Percentiles rank a stretch among this genome's conserved stretches.
phyloP scores from a whole-genome alignment of 2,113 vertebrate species.

The Oncorhynchus gorbuscha region DNA sequence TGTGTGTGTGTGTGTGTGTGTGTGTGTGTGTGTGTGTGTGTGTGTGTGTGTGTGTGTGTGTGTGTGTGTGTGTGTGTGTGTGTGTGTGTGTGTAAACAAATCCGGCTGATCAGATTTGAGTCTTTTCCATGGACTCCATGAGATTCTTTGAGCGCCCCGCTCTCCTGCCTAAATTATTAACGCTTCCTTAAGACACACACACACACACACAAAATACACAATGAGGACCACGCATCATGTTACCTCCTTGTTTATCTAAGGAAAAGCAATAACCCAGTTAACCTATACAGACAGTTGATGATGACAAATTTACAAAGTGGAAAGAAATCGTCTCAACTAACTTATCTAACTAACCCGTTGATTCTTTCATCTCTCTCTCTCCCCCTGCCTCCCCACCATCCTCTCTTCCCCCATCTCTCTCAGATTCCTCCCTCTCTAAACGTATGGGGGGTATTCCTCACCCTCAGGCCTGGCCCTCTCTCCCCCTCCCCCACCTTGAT shows the following conservation, averaged over 20 bases:
- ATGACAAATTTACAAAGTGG: neutral
- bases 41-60: too few species aligned
- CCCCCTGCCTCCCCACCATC: conserved; percentile 2
- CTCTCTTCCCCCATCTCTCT: neutral
- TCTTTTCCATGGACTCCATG: conserved; percentile 67
- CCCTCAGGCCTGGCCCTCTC: too few species aligned
- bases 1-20: too few species aligned
- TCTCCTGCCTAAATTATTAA: conserved; percentile 63
- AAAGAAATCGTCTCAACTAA: neutral
- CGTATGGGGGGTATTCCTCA: conserved; percentile 31
- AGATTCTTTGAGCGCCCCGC: conserved; percentile 64
- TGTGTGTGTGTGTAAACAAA: conserved; percentile 54
- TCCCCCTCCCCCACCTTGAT: conserved; percentile 33
- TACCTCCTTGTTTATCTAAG: conserved; percentile 45
- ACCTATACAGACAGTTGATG: neutral
- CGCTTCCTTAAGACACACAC: conserved; percentile 59
- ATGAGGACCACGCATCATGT: conserved; percentile 46
- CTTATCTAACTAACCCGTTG: neutral
- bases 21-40: too few species aligned
- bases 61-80: too few species aligned
- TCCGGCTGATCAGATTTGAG: conserved; percentile 71
- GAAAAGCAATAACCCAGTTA: neutral
- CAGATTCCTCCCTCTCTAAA: conserved; percentile 46
- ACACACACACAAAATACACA: neutral
- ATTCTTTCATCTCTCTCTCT: neutral